Conservation (phyloP, 2,888 invertebrate species). For the Ernsta delagoae region DNA sequence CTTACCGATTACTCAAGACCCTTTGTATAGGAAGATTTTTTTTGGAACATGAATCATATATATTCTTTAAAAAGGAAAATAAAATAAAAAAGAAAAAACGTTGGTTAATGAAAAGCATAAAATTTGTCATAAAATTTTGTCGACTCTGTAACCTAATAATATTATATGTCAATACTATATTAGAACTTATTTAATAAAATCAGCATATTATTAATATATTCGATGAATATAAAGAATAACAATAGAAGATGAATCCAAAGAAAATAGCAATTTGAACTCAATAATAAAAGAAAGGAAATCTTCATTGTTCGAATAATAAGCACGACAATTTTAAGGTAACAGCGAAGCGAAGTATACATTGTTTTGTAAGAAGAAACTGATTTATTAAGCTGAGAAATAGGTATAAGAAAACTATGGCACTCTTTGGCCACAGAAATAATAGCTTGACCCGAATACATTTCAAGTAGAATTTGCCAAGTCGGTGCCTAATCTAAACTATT, state of each 20-base stretch:
- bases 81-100: too few relatives aligned
- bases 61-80: too few relatives aligned
- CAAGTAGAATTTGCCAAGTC: not conserved
- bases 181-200: too few relatives aligned
- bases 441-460: slow-evolving; percentile 27
- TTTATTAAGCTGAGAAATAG: slow-evolving; percentile 16
- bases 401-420: slow-evolving; percentile 28
- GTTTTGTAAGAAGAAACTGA: slow-evolving; percentile 19
- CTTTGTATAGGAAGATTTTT: too few relatives aligned
- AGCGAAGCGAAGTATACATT: slow-evolving; percentile 6
- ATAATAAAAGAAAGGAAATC: slow-evolving; percentile 23
- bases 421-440: slow-evolving; percentile 25
- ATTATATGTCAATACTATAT: too few relatives aligned
- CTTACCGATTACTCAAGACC: too few relatives aligned
- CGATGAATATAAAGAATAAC: not conserved
- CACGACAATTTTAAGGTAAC: slow-evolving; percentile 26
- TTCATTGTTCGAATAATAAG: slow-evolving; percentile 22
- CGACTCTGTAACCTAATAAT: too few relatives aligned
- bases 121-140: too few relatives aligned
- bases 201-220: too few relatives aligned
- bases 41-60: too few relatives aligned
- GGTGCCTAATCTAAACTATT: not conserved
- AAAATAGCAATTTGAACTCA: slow-evolving; percentile 19
- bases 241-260: slow-evolving; percentile 2
- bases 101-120: too few relatives aligned